Base-by-base conservation (phyloP, 2,797 vertebrate species). In the Garrulus glandarius region DNA sequence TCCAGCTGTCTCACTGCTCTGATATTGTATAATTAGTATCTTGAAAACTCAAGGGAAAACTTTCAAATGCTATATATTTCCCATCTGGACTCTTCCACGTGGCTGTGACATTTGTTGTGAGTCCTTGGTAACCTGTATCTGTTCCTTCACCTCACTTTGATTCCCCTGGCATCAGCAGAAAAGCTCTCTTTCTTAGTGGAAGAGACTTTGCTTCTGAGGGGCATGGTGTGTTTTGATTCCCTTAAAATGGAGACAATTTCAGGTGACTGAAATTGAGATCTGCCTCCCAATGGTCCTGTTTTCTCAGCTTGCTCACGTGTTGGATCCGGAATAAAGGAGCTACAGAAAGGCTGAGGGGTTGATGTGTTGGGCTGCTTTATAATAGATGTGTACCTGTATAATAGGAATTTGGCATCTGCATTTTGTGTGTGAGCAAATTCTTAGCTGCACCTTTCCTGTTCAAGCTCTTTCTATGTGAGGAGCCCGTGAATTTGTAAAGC, bases 21-120 rank as follows among this genome's bases (percentile, higher is more conserved):
- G 78, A 68, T 87, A 78, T 93, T 89, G 81, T 85, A 69, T 83
- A 94, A 92, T 77, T 87, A 59, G 21, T 50, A 24, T 68, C 87
- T 87, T 76, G 93, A 94, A 94, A 91, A 92, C 78, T 56, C 64
- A n/a, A 77, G 81, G 72, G 71, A 91, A 78, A 89, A 52, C 47
- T 88, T 93, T 92, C 39, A 84, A 65, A 91, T 91, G 63, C 44
- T 32, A 0, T 52, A 0, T 53, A 22, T 86, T 90, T 93, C 91
- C 79, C 72, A 11, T 1, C 75, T 70, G 27, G 85, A 57, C 34
- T 89, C 61, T 75, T 79, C 52, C 68, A 80, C 0, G 4, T 75
- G 78, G 43, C 74, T 77, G 36, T 50, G 89, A 71, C 50, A 20
- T 92, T 94, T 92, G 76, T 75, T 91, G 50, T 59, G 93, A 88